A percentile compares a stretch with the other conserved stretches of the same genome.
These are phyloP conservation scores for Calliopsis andreniformis DNA, from an alignment of 1,140 invertebrate species.

Conservation along the genomic window DNA sequence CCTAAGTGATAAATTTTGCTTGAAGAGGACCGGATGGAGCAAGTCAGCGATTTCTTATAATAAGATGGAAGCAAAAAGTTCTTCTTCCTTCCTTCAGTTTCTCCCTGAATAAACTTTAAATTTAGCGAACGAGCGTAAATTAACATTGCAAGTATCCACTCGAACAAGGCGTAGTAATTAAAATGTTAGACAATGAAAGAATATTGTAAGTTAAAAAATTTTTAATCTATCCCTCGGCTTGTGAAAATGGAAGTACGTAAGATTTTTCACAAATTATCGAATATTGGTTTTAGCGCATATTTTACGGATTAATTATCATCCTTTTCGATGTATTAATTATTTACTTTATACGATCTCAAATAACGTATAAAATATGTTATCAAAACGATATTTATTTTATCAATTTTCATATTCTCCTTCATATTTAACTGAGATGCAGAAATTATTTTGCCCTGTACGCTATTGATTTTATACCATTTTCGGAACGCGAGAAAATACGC, in stretches of 20 bases:
- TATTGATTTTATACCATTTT: conserved; percentile 6
- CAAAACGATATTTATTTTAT: no score
- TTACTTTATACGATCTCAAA: no score
- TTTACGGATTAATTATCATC: no score
- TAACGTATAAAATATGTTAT: no score
- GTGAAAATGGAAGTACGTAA: no score
- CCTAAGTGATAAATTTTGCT: conserved; percentile 20
- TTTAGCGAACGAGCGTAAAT: conserved; percentile 19
- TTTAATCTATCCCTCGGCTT: no score
- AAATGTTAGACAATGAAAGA: background rate
- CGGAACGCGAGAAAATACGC: background rate
- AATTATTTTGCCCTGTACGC: background rate
- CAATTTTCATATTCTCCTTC: background rate
- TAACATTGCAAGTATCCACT: background rate
- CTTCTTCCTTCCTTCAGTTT: background rate
- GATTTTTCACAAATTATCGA: no score
- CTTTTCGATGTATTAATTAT: no score
- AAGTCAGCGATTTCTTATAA: conserved; percentile 42
- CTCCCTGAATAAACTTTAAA: conserved; percentile 21
- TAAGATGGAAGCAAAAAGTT: conserved; percentile 19
- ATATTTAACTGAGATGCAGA: background rate
- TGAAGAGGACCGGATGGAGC: conserved; percentile 22
- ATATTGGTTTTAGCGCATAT: no score
- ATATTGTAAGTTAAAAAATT: no score
- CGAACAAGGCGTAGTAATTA: no score